Conservation (phyloP, 1,140 invertebrate species). For the Globodera ellingtonae region DNA sequence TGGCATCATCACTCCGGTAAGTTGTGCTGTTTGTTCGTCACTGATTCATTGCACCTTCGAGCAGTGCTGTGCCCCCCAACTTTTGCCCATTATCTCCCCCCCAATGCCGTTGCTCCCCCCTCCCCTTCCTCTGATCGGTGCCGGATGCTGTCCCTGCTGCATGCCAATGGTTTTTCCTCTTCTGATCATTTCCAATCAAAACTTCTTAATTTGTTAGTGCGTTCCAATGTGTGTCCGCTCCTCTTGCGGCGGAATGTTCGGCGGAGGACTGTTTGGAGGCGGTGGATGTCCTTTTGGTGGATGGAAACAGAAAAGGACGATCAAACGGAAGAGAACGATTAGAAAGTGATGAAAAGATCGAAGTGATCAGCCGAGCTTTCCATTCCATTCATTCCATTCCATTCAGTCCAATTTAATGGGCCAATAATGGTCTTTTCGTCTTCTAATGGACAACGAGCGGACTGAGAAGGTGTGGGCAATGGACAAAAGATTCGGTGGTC, state of each 20-base stretch:
- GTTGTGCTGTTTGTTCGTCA: background rate
- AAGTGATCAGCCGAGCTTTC: background rate
- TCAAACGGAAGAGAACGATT: background rate
- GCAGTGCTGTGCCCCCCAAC: constrained; percentile 25
- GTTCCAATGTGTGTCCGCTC: constrained; percentile 29
- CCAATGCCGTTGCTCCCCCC: constrained; percentile 31
- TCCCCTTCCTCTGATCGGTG: constrained; percentile 17
- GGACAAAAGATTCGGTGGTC: background rate
- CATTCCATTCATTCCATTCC: background rate
- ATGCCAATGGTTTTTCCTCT: constrained; percentile 23
- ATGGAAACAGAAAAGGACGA: constrained; percentile 18
- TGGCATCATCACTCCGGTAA: background rate
- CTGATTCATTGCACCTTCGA: background rate
- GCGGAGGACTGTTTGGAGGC: constrained; percentile 28
- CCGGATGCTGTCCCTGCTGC: constrained; percentile 37
- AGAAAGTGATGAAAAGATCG: background rate
- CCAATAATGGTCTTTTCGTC: background rate
- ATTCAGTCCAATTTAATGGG: background rate
- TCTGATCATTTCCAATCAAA: background rate
- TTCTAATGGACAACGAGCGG: background rate
- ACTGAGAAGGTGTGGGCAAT: background rate
- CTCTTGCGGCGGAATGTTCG: constrained; percentile 27
- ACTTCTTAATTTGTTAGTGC: constrained; percentile 3
- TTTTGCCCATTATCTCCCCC: constrained; percentile 21
- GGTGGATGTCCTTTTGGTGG: constrained; percentile 21